phyloP scores from a whole-genome alignment of 2,113 vertebrate species.

The Xenopus tropicalis region UCB_Xtro_10.0 CM004446.2:4880501-4881000 shows the following conservation, averaged over 20 bases:
- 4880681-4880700: no score
- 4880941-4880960: neutral
- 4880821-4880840: no score
- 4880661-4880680: no score
- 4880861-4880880: neutral
- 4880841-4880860: neutral
- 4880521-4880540: neutral
- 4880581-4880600: conserved; percentile 11
- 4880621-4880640: no score
- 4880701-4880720: no score
- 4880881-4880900: neutral
- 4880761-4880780: no score
- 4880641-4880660: no score
- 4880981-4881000: neutral
- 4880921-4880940: neutral
- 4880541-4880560: neutral
- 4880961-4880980: neutral
- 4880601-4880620: neutral
- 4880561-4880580: neutral
- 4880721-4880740: no score
- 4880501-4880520: neutral
- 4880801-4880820: no score
- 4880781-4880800: no score
- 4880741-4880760: no score
- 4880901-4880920: neutral